Evolutionary conservation across 2,113 vertebrate genomes (phyloP), one percentile per base, ranked within the genome.

Genomic region (Edolisoma coerulescens): DNA sequence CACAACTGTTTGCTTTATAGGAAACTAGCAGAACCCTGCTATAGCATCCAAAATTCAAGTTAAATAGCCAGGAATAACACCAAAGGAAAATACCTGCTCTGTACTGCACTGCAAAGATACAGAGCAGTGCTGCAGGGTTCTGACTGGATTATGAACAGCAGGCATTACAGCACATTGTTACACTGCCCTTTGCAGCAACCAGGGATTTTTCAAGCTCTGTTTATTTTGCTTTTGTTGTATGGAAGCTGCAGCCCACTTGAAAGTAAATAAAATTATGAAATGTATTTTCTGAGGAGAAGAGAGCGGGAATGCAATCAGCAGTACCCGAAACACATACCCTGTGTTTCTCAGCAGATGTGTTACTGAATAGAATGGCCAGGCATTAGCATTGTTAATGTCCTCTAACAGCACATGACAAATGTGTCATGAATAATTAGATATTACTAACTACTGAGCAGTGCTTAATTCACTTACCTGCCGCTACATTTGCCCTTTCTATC

Each of bases 361-460:
- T 81, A 14, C 83, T 88, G 85, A 90, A 37, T 28, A 33, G 44
- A 78, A 70, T 53, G 47, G 41, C 24, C 42, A 68, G 90, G 61
- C 30, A 84, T 91, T 84, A 95, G 35, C 84, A 92, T 95, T 84
- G 90, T 96, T 93, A 93, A 92, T 95, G 70, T 84, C 67, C 69
- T 82, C 74, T 95, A 95, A 89, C 59, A 90, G 81, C 61, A 16
- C 28, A 84, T 84, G 94, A 89, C 87, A 95, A 82, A 87, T 87
- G 84, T 95, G 92, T 91, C 94, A 74, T 87, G 92, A 93, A 95
- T 94, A 96, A 96, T 95, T 95, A 96, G 91, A 53, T 92, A 89
- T 59, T 92, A 84, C 93, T 95, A 96, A 92, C 95, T 94, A 91
- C 84, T 73, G 89, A 96, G 53, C 44, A 93, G 90, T 87, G 89